Percentiles rank a stretch among this genome's conserved stretches.
phyloP scores from a whole-genome alignment of 1,140 invertebrate genomes.

The Drosophila orena region DNA sequence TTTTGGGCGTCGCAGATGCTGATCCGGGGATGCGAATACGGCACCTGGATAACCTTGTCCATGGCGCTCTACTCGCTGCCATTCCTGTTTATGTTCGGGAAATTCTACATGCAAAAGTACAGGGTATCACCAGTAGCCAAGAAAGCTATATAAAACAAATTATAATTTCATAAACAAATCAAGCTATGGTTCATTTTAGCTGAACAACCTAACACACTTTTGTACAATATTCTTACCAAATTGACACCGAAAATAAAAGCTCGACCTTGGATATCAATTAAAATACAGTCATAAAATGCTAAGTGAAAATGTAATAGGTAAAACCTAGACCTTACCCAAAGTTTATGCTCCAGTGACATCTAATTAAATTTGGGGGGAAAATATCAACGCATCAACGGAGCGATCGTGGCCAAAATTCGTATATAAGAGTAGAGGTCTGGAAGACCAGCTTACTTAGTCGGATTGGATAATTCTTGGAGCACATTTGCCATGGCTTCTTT shows the following conservation, averaged over 20 bases:
- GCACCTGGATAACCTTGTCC: conserved; percentile 36
- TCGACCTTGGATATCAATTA: conserved; percentile 9
- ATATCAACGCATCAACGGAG: conserved; percentile 46
- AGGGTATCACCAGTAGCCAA: conserved; percentile 13
- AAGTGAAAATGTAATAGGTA: conserved; percentile 10
- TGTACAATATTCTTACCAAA: neutral
- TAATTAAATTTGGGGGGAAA: conserved; percentile 29
- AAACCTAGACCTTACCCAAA: conserved; percentile 28
- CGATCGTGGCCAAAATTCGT: conserved; percentile 29
- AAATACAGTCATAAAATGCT: neutral
- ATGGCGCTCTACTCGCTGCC: conserved; percentile 60
- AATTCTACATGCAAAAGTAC: conserved; percentile 63
- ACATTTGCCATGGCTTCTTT: conserved; percentile 22
- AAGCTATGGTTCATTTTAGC: neutral
- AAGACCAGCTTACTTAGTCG: conserved; percentile 31
- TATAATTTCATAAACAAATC: neutral
- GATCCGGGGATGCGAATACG: conserved; percentile 50
- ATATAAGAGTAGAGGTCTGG: conserved; percentile 38
- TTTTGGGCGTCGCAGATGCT: conserved; percentile 80
- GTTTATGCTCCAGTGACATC: conserved; percentile 40
- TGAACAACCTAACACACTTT: neutral
- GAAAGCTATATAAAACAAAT: neutral
- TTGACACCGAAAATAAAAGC: neutral
- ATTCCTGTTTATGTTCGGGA: conserved; percentile 66
- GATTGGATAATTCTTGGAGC: conserved; percentile 15